phyloP scores from a whole-genome alignment of 2,113 vertebrate species.

The Zootoca vivipara region DNA sequence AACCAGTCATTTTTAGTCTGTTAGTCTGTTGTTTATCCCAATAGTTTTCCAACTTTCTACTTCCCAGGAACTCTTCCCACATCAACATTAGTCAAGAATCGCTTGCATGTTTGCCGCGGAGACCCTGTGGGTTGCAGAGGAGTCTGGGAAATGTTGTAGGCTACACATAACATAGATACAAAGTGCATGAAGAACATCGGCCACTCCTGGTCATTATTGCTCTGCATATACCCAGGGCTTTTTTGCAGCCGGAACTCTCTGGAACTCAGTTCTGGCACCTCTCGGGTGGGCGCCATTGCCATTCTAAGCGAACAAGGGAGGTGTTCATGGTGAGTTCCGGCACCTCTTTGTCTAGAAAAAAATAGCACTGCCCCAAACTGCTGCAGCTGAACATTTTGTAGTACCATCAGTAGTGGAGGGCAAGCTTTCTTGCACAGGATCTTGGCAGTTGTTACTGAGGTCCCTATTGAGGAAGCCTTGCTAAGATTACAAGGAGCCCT shows the following conservation, averaged over 20 bases:
- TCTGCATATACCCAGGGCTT: neutral
- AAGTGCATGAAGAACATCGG: neutral
- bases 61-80: neutral
- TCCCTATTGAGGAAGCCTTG: neutral
- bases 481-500: neutral
- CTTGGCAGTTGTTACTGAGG: neutral
- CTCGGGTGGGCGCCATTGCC: no score
- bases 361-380: no score
- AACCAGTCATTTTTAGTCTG: no score
- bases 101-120: neutral
- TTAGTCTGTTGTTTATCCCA: neutral
- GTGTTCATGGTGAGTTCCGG: no score
- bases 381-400: neutral
- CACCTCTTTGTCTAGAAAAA: no score
- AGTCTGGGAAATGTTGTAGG: neutral
- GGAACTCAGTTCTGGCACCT: no score
- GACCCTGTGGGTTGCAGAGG: neutral
- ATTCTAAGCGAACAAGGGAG: no score
- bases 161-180: neutral
- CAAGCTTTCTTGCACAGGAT: neutral
- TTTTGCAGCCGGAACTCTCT: no score
- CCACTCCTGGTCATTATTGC: neutral
- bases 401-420: neutral
- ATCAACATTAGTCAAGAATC: neutral
- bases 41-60: neutral